These are phyloP conservation scores for Neosilurus mollespiculum DNA, from an alignment of 2,797 vertebrate genomes.

Conservation along the genomic window DNA sequence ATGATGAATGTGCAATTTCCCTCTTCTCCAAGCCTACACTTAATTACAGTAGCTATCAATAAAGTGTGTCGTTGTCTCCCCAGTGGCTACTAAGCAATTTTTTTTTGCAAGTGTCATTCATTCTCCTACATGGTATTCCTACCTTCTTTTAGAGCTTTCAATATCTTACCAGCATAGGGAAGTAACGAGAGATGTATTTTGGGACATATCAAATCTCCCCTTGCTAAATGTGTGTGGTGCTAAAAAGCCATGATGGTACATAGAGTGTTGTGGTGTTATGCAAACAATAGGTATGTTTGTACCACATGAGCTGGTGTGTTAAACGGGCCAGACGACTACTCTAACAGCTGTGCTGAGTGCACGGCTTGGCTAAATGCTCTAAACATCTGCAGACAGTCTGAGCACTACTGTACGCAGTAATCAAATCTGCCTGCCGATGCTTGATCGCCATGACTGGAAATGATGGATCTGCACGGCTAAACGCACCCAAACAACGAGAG, in stretches of 20 bases:
- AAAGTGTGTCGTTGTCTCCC: slow-evolving; percentile 64
- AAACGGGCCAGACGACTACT: slow-evolving; percentile 43
- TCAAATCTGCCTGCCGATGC: slow-evolving; percentile 53
- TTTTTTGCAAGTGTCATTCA: slow-evolving; percentile 59
- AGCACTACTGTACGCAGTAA: slow-evolving; percentile 52
- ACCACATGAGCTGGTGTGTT: slow-evolving; percentile 25
- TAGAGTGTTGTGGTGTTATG: slow-evolving; percentile 32
- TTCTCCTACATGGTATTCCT: background rate
- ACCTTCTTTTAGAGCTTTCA: slow-evolving; percentile 16
- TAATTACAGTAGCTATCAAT: slow-evolving; percentile 75
- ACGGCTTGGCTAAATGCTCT: slow-evolving; percentile 22
- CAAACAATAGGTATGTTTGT: slow-evolving; percentile 31
- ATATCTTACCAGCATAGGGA: background rate
- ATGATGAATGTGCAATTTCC: slow-evolving; percentile 77
- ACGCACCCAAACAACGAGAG: slow-evolving; percentile 54
- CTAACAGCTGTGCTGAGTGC: slow-evolving; percentile 41
- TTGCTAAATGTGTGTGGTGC: slow-evolving; percentile 10
- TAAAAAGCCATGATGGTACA: slow-evolving; percentile 14
- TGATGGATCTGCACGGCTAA: slow-evolving; percentile 51
- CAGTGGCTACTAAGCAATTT: slow-evolving; percentile 58
- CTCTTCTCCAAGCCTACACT: slow-evolving; percentile 67
- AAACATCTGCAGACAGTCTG: slow-evolving; percentile 52
- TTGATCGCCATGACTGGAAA: slow-evolving; percentile 55
- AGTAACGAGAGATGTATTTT: slow-evolving; percentile 9
- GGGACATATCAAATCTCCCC: slow-evolving; percentile 30